Evolutionary conservation across 2,797 vertebrate species (phyloP).

Genomic region (Dermochelys coriacea): DNA sequence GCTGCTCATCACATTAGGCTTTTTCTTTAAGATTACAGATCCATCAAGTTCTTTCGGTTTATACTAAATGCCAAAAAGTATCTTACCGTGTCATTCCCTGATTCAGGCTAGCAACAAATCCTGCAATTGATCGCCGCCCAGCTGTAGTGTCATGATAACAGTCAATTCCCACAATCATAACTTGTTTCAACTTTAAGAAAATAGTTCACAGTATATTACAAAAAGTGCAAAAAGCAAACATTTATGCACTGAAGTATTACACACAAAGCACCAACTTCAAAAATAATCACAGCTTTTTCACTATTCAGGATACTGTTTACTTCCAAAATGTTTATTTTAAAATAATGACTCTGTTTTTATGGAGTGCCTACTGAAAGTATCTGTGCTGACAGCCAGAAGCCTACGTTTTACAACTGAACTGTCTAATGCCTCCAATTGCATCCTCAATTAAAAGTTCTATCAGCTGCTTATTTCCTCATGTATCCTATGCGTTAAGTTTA

Average conservation of each 20-base stretch:
- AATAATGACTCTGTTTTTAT: not conserved
- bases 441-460: not conserved
- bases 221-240: not conserved
- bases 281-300: not conserved
- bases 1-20: not conserved
- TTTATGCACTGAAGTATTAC: not conserved
- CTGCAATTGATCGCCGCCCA: constrained; percentile 91
- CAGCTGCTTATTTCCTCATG: not conserved
- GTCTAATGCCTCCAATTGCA: not conserved
- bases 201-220: not conserved
- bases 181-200: constrained; percentile 88
- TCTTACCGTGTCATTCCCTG: constrained; percentile 90
- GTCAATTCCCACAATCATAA: constrained; percentile 96
- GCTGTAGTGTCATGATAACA: constrained; percentile 92
- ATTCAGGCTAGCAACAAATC: constrained; percentile 95
- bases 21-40: not conserved
- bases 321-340: not conserved
- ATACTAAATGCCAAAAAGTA: not conserved
- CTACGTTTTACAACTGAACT: not conserved
- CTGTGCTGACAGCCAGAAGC: not conserved
- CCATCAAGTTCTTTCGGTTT: not conserved
- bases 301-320: not conserved
- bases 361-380: not conserved
- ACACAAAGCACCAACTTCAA: not conserved
- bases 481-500: not conserved